Evolutionary conservation across 2,888 invertebrate species (phyloP).

Genomic region (Brachyopa scutellaris): DNA sequence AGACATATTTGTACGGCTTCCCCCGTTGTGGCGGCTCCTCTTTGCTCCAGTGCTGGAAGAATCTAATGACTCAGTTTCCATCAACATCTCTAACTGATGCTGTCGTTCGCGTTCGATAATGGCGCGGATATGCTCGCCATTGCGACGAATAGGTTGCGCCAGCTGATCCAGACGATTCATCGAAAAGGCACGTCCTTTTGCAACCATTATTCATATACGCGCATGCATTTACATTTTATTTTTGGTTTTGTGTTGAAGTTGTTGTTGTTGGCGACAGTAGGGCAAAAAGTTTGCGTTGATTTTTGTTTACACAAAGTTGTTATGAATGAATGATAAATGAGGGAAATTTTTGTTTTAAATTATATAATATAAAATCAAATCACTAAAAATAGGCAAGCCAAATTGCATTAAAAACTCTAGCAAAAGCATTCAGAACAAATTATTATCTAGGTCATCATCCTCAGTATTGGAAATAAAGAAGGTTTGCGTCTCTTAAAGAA

Average conservation of each 20-base stretch:
- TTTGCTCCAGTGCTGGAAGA: slow-evolving; percentile 67
- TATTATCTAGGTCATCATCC: slow-evolving; percentile 39
- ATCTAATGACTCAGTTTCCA: slow-evolving; percentile 79
- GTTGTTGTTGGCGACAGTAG: slow-evolving; percentile 32
- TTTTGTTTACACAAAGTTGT: slow-evolving; percentile 54
- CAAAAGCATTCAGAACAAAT: slow-evolving; percentile 64
- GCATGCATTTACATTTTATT: slow-evolving; percentile 30
- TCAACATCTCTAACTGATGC: slow-evolving; percentile 79
- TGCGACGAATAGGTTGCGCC: slow-evolving; percentile 87
- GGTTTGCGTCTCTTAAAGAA: slow-evolving; percentile 21
- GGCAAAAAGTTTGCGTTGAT: slow-evolving; percentile 40
- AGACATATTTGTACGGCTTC: slow-evolving; percentile 83
- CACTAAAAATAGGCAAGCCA: slow-evolving; percentile 63
- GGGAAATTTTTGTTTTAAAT: slow-evolving; percentile 64
- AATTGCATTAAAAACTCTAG: slow-evolving; percentile 64
- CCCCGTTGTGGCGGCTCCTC: slow-evolving; percentile 74
- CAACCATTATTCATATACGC: slow-evolving; percentile 1
- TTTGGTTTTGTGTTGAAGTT: slow-evolving; percentile 44
- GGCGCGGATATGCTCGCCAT: slow-evolving; percentile 82
- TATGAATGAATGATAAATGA: slow-evolving; percentile 71
- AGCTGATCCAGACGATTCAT: slow-evolving; percentile 96
- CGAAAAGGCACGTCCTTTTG: slow-evolving; percentile 92
- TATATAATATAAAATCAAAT: slow-evolving; percentile 62
- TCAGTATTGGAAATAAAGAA: slow-evolving; percentile 23
- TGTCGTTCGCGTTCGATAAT: slow-evolving; percentile 81